These are phyloP conservation scores for Tachina grossa DNA, from an alignment of 2,888 invertebrate species.

Conservation along the genomic window DNA sequence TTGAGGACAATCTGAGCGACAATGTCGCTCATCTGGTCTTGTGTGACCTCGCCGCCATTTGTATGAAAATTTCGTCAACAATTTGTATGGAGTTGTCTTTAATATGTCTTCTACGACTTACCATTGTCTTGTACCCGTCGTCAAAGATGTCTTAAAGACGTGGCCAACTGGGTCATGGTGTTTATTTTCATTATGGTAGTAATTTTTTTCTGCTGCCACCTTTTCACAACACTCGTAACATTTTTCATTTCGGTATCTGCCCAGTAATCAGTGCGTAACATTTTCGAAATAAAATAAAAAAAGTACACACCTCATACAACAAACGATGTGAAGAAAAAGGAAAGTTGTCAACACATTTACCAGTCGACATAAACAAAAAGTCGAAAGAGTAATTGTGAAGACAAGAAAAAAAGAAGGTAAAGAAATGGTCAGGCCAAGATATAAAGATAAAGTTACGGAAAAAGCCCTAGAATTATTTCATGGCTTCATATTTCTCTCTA, in stretches of 20 bases:
- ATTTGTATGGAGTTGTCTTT: no score
- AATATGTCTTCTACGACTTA: no score
- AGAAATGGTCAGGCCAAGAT: constrained; percentile 18
- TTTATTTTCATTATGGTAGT: not conserved
- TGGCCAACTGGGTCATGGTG: no score
- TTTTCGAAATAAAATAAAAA: constrained; percentile 46
- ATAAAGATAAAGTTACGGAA: constrained; percentile 56
- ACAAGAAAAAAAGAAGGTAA: not conserved
- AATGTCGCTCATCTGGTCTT: no score
- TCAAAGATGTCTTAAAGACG: no score
- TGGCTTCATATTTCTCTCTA: constrained; percentile 13
- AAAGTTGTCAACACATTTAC: constrained; percentile 66
- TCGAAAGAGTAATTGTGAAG: constrained; percentile 19
- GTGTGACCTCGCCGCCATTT: no score
- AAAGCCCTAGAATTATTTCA: constrained; percentile 38
- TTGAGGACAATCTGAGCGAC: no score
- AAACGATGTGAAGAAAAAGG: constrained; percentile 34
- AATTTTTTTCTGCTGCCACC: not conserved
- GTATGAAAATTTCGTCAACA: no score
- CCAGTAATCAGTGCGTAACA: constrained; percentile 65
- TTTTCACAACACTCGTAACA: not conserved
- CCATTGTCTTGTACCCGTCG: no score
- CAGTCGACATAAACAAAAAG: constrained; percentile 54
- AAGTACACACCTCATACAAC: constrained; percentile 32
- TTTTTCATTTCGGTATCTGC: constrained; percentile 5